Evolutionary conservation across 2,888 invertebrate genomes (phyloP).

Genomic region (Byasa hedistus): DNA sequence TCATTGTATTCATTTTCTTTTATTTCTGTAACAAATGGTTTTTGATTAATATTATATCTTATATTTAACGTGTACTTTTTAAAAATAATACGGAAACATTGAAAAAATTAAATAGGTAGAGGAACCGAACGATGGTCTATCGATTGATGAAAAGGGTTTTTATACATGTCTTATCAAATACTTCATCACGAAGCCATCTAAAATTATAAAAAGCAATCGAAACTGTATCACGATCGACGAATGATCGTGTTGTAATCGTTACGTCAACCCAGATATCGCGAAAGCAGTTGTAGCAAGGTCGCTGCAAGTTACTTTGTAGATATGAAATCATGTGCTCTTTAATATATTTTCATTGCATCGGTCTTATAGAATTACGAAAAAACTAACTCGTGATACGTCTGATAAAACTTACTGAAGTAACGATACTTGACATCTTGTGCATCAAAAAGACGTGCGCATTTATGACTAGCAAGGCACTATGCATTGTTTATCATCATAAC

Average conservation of each 20-base stretch:
- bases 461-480: too few relatives aligned
- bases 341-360: constrained; percentile 3
- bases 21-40: constrained; percentile 63
- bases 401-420: too few relatives aligned
- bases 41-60: constrained; percentile 1
- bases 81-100: not conserved
- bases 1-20: constrained; percentile 65
- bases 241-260: constrained; percentile 15
- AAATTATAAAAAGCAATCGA: not conserved
- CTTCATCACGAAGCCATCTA: not conserved
- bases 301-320: constrained; percentile 2
- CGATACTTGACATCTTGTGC: too few relatives aligned
- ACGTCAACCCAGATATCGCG: constrained; percentile 19
- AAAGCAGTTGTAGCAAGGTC: constrained; percentile 21
- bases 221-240: constrained; percentile 11
- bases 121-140: too few relatives aligned
- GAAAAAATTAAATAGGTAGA: too few relatives aligned
- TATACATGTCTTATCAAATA: too few relatives aligned
- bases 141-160: too few relatives aligned
- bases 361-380: too few relatives aligned
- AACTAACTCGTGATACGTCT: too few relatives aligned
- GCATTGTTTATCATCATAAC: too few relatives aligned
- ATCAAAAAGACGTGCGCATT: too few relatives aligned
- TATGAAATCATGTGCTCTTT: constrained; percentile 10
- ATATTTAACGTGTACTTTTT: not conserved